Evolutionary conservation across 2,797 vertebrate genomes (phyloP), one percentile per base, ranked within the genome.

Genomic region (Chelon labrosus): DNA sequence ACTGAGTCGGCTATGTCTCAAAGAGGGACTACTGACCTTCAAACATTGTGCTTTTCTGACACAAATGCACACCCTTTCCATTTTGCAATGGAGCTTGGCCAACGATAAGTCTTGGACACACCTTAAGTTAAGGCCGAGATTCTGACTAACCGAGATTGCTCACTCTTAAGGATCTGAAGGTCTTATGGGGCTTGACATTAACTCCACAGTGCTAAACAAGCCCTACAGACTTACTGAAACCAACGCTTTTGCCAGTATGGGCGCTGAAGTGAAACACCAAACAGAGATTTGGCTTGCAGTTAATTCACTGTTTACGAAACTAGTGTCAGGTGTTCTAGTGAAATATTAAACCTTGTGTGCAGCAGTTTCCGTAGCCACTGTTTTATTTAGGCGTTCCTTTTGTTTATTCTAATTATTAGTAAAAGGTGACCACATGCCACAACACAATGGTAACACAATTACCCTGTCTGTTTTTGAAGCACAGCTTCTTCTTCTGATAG

Each of bases 401-500:
- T 5, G 27, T 64, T 50, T 6, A 42, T 37, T 46, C 54, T 20
- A 8, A 27, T 64, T 38, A 10, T 22, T 37, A 31, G 31, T 31
- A 5, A 31, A 47, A 25, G 16, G 37, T n/a, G 46, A 2, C 37
- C 8, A 51, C 4, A 2, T 50, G 17, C 16, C 3, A 37, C 6
- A 37, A 37, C 6, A 27, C 13, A 44, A 11, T 10, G 14, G 7
- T 35, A 5, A 19, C 41, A 75, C 70, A 80, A 10, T 85, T 90
- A 97, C 97, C 95, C 1, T 89, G 90, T 72, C 90, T 91, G n/a
- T 86, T 85, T 73, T 93, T 96, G 90, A 98, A 98, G 89, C 97
- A 98, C n/a, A 97, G 84, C 64, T 96, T 97, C 90, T 97, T 98
- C 91, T 96, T 97, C 89, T 96, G 95, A 75, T 97, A 97, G 74